A percentile compares a stretch with the other conserved stretches of the same genome.
Conservation (phyloP, 2,888 invertebrate genomes). For the Oxytorus armatus region DNA sequence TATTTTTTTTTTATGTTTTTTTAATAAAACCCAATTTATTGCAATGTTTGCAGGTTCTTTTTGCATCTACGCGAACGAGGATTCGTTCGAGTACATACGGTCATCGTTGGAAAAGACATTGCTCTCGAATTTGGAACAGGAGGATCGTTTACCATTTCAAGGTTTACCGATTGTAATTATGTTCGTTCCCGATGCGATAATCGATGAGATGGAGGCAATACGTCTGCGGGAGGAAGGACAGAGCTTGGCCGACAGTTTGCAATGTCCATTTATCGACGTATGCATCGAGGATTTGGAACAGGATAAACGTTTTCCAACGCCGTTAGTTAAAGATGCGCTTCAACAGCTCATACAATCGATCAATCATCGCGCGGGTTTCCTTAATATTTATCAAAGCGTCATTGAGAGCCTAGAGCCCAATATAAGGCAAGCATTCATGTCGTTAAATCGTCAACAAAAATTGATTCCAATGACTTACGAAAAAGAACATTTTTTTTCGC, state of each 20-base stretch:
- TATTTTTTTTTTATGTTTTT: no score
- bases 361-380: conserved; percentile 91
- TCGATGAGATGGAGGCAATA: conserved; percentile 94
- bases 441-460: background rate
- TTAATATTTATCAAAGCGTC: conserved; percentile 90
- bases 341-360: conserved; percentile 91
- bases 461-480: background rate
- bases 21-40: no score
- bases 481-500: background rate
- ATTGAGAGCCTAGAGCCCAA: conserved; percentile 93
- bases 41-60: conserved; percentile 89
- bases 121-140: conserved; percentile 94
- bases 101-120: conserved; percentile 96
- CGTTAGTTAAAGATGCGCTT: conserved; percentile 90
- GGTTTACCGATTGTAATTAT: conserved; percentile 95
- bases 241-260: conserved; percentile 94
- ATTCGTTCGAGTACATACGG: conserved; percentile 96
- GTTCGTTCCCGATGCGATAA: conserved; percentile 93
- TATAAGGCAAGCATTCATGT: conserved; percentile 87
- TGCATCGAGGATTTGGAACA: conserved; percentile 85
- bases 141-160: conserved; percentile 94
- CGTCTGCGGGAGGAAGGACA: conserved; percentile 95
- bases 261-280: conserved; percentile 94
- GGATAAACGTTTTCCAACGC: conserved; percentile 88
- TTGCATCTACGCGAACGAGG: conserved; percentile 95